Percentiles rank a stretch among this genome's conserved stretches.
Conservation (phyloP, 92 coral and sea anemone genomes). For the Diadumene lineata region DNA sequence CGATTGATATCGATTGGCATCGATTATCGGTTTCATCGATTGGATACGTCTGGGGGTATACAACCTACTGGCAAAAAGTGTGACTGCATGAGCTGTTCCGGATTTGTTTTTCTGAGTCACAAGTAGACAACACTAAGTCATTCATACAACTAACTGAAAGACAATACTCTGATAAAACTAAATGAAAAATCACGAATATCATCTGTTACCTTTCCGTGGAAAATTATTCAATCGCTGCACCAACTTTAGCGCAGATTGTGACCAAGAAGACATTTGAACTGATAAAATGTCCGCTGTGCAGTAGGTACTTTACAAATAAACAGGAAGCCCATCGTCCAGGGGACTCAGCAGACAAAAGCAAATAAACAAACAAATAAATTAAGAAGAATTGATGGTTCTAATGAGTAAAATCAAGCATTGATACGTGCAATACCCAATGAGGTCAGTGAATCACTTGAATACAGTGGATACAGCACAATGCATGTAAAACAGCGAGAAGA, state of each 20-base stretch:
- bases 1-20: background rate
- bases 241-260: background rate
- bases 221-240: background rate
- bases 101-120: no score
- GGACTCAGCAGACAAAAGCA: background rate
- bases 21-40: background rate
- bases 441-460: no score
- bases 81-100: background rate
- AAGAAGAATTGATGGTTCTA: background rate
- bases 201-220: constrained; percentile 2
- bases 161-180: background rate
- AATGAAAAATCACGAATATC: background rate
- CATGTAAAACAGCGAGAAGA: no score
- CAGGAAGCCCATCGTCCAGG: background rate
- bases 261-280: background rate
- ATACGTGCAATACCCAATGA: no score
- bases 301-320: background rate
- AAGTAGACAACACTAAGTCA: no score
- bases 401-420: no score
- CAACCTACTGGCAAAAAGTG: background rate
- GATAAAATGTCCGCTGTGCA: background rate
- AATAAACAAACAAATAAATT: background rate
- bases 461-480: no score
- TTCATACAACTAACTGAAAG: background rate
- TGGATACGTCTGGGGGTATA: background rate